These are phyloP conservation scores for Myathropa florea DNA, from an alignment of 2,888 invertebrate genomes.

Conservation along the genomic window DNA sequence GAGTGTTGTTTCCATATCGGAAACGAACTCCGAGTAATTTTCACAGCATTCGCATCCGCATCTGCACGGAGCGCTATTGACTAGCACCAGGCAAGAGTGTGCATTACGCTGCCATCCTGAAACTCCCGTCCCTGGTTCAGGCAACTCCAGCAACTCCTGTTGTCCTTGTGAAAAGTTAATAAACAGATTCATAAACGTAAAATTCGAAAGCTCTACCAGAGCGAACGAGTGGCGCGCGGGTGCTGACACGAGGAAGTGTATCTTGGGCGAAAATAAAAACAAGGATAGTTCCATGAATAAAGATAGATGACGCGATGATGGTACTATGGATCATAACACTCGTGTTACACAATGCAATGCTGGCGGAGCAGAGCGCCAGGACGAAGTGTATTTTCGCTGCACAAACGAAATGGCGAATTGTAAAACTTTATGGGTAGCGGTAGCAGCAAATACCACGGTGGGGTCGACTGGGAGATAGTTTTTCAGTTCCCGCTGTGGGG, in stretches of 20 bases:
- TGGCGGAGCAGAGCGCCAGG: not conserved
- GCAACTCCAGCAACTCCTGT: slow-evolving; percentile 1
- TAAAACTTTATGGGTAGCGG: slow-evolving; percentile 51
- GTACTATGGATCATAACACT: slow-evolving; percentile 50
- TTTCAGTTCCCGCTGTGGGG: not conserved
- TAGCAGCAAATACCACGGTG: not conserved
- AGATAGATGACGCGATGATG: slow-evolving; percentile 46
- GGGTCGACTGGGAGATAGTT: not conserved
- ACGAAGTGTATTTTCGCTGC: slow-evolving; percentile 18
- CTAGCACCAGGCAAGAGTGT: slow-evolving; percentile 31
- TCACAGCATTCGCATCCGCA: slow-evolving; percentile 65
- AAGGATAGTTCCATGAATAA: slow-evolving; percentile 41
- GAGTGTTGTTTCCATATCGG: slow-evolving; percentile 53
- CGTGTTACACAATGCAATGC: slow-evolving; percentile 4
- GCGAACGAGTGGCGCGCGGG: not conserved
- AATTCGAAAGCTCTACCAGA: slow-evolving; percentile 50
- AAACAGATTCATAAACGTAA: slow-evolving; percentile 67
- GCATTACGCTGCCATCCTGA: slow-evolving; percentile 32
- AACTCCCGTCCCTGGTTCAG: not conserved
- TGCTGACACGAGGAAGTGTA: not conserved
- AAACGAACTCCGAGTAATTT: slow-evolving; percentile 65
- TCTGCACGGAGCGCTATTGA: slow-evolving; percentile 14
- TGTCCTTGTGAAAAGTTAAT: slow-evolving; percentile 67
- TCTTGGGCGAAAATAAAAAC: slow-evolving; percentile 39
- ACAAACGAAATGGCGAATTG: slow-evolving; percentile 26